A percentile compares a stretch with the other conserved stretches of the same genome.
Evolutionary conservation across 2,888 invertebrate genomes (phyloP).

Genomic region (Coecobrya sp.): DNA sequence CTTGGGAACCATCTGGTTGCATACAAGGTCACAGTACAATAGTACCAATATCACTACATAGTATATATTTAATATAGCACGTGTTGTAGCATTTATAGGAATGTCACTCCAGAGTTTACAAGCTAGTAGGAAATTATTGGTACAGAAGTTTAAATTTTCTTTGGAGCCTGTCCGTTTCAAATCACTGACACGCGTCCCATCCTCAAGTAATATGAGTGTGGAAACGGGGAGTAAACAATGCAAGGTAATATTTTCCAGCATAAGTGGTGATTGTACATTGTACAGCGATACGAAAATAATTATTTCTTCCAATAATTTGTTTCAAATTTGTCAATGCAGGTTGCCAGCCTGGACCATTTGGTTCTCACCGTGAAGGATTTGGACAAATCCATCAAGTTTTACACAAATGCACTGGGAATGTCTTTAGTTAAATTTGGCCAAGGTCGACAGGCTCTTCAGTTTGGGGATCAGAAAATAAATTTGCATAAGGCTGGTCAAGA

Average conservation of each 20-base stretch:
- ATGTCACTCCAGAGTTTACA: not conserved
- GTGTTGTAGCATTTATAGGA: not conserved
- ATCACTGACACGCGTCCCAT: not conserved
- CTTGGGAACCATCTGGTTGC: too few relatives aligned
- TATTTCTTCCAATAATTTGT: too few relatives aligned
- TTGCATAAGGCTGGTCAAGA: conserved; percentile 76
- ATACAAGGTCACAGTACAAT: too few relatives aligned
- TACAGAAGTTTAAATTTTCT: not conserved
- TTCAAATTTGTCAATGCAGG: too few relatives aligned
- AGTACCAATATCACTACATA: too few relatives aligned
- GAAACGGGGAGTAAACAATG: not conserved
- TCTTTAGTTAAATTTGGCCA: conserved; percentile 64
- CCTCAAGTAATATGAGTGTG: not conserved
- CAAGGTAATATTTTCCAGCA: not conserved
- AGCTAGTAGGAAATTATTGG: not conserved
- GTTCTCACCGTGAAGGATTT: conserved; percentile 77
- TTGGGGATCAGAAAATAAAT: conserved; percentile 81
- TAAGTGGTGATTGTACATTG: not conserved
- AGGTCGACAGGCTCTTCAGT: conserved; percentile 76
- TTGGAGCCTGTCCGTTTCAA: not conserved
- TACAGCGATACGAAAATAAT: too few relatives aligned
- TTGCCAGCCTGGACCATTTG: conserved; percentile 76
- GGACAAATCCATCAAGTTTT: conserved; percentile 74
- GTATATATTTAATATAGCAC: too few relatives aligned
- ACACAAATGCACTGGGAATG: conserved; percentile 78